Conservation (phyloP, 2,113 vertebrate genomes). For the Nicator chloris region DNA sequence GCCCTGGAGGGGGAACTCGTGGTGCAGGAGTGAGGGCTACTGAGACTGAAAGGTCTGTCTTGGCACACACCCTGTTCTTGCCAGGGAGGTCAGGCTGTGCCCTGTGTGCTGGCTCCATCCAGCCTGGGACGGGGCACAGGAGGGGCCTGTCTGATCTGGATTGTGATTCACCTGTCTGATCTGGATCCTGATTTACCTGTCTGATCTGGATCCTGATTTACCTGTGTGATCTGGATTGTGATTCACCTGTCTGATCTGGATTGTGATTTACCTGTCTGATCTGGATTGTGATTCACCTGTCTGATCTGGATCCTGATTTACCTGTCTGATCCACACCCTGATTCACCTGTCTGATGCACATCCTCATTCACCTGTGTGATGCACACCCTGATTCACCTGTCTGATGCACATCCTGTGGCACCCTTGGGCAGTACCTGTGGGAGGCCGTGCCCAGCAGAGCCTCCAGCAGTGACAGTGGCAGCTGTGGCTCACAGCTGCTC, state of each 20-base stretch:
- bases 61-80: background rate
- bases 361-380: background rate
- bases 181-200: background rate
- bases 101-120: fast-evolving
- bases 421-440: background rate
- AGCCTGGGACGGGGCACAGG: background rate
- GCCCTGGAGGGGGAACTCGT: background rate
- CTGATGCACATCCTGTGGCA: background rate
- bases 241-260: too few relatives aligned
- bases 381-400: background rate
- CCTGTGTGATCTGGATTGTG: too few relatives aligned
- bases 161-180: too few relatives aligned
- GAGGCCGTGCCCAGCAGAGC: background rate
- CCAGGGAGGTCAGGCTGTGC: background rate
- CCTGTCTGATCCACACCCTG: background rate
- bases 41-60: background rate
- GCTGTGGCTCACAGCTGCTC: background rate
- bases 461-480: fast-evolving
- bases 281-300: too few relatives aligned
- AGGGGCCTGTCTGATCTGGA: background rate
- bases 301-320: too few relatives aligned
- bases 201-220: too few relatives aligned
- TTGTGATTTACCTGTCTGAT: too few relatives aligned
- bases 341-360: background rate
- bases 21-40: background rate